phyloP scores from a whole-genome alignment of 2,113 vertebrate genomes.

The Callocephalon fimbriatum region DNA sequence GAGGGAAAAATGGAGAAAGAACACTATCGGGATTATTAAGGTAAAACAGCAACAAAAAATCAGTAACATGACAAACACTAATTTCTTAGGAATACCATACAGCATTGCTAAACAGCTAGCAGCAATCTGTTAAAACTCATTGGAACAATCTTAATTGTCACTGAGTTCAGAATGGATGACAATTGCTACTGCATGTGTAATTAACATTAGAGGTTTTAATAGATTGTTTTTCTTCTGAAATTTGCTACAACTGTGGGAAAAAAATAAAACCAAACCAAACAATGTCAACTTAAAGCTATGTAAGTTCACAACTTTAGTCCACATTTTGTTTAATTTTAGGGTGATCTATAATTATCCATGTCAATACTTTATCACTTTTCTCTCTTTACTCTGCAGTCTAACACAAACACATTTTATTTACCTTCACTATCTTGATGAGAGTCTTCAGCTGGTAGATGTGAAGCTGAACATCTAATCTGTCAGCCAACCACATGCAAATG shows the following conservation, averaged over 20 bases:
- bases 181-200: background rate
- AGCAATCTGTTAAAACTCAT: background rate
- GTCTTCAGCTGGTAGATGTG: slow-evolving; percentile 97
- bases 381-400: background rate
- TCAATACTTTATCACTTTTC: background rate
- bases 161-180: background rate
- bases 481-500: slow-evolving; percentile 92
- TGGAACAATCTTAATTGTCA: background rate
- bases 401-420: slow-evolving; percentile 70
- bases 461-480: slow-evolving; percentile 95
- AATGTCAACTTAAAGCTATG: rapidly evolving
- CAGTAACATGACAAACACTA: background rate
- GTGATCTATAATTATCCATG: background rate
- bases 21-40: background rate
- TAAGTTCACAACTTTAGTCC: background rate
- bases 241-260: background rate
- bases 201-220: background rate
- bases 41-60: background rate
- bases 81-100: background rate
- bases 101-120: background rate
- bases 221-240: background rate
- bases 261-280: background rate
- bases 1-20: background rate
- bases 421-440: slow-evolving; percentile 99
- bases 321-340: background rate